These are phyloP conservation scores for Drosophila maculinotata DNA, from an alignment of 2,888 invertebrate genomes.

Conservation along the genomic window DNA sequence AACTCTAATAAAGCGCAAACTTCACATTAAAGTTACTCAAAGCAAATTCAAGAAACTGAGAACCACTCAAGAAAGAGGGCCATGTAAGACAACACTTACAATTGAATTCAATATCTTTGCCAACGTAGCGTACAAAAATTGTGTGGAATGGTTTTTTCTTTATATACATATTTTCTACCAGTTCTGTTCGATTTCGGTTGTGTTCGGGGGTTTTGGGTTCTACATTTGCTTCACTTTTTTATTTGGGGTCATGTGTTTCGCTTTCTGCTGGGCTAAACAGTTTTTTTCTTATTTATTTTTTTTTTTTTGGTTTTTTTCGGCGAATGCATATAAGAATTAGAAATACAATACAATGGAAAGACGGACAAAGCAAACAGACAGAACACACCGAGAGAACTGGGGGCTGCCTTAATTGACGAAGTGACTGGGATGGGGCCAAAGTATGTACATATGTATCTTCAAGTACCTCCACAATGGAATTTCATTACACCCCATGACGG, in stretches of 20 bases:
- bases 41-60: not conserved
- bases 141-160: slow-evolving; percentile 16
- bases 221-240: slow-evolving; percentile 3
- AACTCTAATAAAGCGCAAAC: not conserved
- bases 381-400: not conserved
- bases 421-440: slow-evolving; percentile 8
- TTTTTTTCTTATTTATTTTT: slow-evolving; percentile 13
- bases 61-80: slow-evolving; percentile 10
- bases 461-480: slow-evolving; percentile 39
- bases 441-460: slow-evolving; percentile 5
- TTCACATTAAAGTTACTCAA: not conserved
- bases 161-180: not conserved
- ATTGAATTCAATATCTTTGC: slow-evolving; percentile 42
- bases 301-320: slow-evolving; percentile 6
- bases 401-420: slow-evolving; percentile 45
- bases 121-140: too few relatives aligned
- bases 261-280: slow-evolving; percentile 54
- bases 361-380: slow-evolving; percentile 2
- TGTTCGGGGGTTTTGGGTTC: slow-evolving; percentile 44
- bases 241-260: slow-evolving; percentile 56
- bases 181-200: slow-evolving; percentile 32
- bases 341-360: slow-evolving; percentile 50
- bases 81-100: slow-evolving; percentile 34
- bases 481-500: slow-evolving; percentile 41
- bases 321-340: slow-evolving; percentile 40